Conservation (phyloP, 2,888 invertebrate species). For the Aporophyla nigra region DNA sequence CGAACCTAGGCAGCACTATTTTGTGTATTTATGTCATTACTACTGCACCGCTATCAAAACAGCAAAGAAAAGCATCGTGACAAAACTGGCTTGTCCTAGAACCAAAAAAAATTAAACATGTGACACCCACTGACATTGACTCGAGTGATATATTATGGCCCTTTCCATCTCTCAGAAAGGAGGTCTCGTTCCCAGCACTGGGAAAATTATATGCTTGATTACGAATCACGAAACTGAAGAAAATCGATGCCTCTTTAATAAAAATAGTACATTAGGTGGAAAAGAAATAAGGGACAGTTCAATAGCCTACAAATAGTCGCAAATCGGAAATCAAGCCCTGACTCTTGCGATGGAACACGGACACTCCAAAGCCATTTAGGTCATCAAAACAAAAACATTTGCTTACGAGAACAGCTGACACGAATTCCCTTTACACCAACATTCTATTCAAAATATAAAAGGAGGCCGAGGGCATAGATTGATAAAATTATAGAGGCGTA, state of each 20-base stretch:
- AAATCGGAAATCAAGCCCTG: slow-evolving; percentile 30
- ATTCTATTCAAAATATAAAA: slow-evolving; percentile 69
- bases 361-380: slow-evolving; percentile 50
- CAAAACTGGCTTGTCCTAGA: no score
- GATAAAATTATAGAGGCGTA: not conserved
- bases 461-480: slow-evolving; percentile 57
- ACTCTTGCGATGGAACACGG: slow-evolving; percentile 23
- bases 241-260: not conserved
- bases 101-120: no score
- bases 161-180: no score
- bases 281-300: slow-evolving; percentile 17
- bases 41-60: no score
- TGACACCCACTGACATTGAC: no score
- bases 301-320: slow-evolving; percentile 23
- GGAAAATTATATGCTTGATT: no score
- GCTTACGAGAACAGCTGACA: slow-evolving; percentile 51
- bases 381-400: slow-evolving; percentile 63
- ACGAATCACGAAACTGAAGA: no score
- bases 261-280: not conserved
- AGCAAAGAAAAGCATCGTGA: no score
- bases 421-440: slow-evolving; percentile 63
- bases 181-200: no score
- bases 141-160: no score
- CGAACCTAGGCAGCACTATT: no score
- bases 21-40: no score